Base-by-base conservation (phyloP, 1,140 invertebrate genomes). In the Mya arenaria region DNA sequence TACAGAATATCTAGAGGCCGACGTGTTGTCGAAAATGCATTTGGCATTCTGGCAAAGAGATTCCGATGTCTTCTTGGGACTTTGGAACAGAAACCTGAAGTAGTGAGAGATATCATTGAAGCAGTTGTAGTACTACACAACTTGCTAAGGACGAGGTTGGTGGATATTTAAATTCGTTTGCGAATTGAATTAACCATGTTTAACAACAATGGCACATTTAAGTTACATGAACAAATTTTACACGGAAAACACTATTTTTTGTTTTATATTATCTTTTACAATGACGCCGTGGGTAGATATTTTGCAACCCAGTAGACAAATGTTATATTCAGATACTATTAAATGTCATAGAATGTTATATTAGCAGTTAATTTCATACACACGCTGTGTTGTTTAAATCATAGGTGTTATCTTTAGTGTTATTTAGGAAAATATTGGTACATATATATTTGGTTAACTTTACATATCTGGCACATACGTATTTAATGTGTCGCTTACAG, bases 111-210 rank as follows among this genome's bases (percentile, higher is more conserved):
- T 36, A 28, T 68, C 19, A 36, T 68, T 25, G 37, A 68, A 41
- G 39, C 65, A 68, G 30, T 13, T 36, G 65, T 68, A 28, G 34
- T 68, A n/a, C 65, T 37, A n/a, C 65, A 68, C 65, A 68, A 37
- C 19, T 34, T 62, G 17, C 60, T 62, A 28, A 62, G 60, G 28
- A 62, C 30, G 19, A 62, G 60, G 28, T 62, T 62, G 56, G 34
- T 65, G 62, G 62, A 65, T 65, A 65, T 65, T 65, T 65, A 65
- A 65, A 65, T 65, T 65, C 62, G 62, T 65, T 65, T 65, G 62
- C 62, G 62, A 65, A 65, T 65, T 65, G 56, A 60, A 60, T 60
- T 60, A 60, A 60, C 56, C 56, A 19, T 60, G 56, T 60, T 60
- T 60, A 60, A 60, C 56, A 60, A 60, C 56, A 60, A 60, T 60